Evolutionary conservation across 2,113 vertebrate genomes (phyloP).

Genomic region (Coptodon bakossiorum): DNA sequence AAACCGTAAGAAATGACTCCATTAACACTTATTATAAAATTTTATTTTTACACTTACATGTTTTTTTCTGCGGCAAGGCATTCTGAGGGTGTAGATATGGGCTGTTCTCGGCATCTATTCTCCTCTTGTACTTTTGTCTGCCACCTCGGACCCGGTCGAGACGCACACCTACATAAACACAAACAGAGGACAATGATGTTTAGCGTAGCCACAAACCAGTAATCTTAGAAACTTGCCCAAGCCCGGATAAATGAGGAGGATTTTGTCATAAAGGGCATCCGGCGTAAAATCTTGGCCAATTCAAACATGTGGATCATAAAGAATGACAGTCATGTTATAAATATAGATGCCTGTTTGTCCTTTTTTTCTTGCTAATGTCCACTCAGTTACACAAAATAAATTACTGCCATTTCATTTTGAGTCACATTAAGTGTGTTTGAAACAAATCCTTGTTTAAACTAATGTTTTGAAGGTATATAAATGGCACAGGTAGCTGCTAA

Average conservation of each 20-base stretch:
- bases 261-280: neutral
- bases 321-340: neutral
- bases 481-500: neutral
- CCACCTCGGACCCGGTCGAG: slow-evolving; percentile 95
- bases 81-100: slow-evolving; percentile 88
- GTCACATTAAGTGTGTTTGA: neutral
- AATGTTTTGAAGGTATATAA: neutral
- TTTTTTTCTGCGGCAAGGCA: slow-evolving; percentile 88
- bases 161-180: slow-evolving; percentile 79
- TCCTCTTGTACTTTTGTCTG: slow-evolving; percentile 97
- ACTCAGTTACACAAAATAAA: neutral
- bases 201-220: neutral
- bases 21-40: neutral
- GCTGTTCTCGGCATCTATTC: slow-evolving; percentile 92
- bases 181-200: neutral
- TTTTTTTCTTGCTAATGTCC: neutral
- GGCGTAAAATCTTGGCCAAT: neutral
- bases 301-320: neutral
- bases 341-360: neutral
- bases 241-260: neutral
- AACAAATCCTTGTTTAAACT: neutral
- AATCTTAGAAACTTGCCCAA: neutral
- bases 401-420: neutral
- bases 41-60: slow-evolving; percentile 75
- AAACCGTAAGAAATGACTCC: neutral